phyloP scores from a whole-genome alignment of 2,888 invertebrate genomes.

The Acanthosoma haemorrhoidale region DNA sequence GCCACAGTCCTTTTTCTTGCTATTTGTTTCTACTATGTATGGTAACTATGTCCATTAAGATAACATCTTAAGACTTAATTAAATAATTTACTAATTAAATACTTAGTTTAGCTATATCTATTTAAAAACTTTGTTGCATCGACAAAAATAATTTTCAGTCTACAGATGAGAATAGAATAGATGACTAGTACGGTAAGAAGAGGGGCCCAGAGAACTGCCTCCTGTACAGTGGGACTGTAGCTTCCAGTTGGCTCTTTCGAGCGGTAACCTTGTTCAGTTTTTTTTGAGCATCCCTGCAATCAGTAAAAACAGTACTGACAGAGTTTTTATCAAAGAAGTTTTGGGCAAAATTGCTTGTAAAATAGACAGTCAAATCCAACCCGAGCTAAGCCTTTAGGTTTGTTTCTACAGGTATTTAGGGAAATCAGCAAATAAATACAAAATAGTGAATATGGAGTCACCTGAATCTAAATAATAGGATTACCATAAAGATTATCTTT shows the following conservation, averaged over 20 bases:
- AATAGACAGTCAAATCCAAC: no score
- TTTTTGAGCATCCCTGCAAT: background rate
- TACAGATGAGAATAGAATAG: background rate
- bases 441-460: no score
- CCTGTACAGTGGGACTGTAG: background rate
- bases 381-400: no score
- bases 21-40: no score
- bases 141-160: background rate
- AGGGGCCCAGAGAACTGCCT: constrained; percentile 6
- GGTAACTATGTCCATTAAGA: background rate
- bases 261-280: background rate
- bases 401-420: no score
- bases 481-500: no score
- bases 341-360: no score
- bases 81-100: background rate
- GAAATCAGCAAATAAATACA: no score
- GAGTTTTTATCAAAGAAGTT: no score
- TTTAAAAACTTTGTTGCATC: no score
- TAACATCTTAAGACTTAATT: background rate
- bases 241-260: constrained; percentile 12
- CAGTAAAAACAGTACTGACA: background rate
- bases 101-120: no score
- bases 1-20: background rate
- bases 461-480: no score
- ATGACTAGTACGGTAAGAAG: background rate